Evolutionary conservation across 2,888 invertebrate genomes (phyloP).

Genomic region (Himalopsyche tibetana): DNA sequence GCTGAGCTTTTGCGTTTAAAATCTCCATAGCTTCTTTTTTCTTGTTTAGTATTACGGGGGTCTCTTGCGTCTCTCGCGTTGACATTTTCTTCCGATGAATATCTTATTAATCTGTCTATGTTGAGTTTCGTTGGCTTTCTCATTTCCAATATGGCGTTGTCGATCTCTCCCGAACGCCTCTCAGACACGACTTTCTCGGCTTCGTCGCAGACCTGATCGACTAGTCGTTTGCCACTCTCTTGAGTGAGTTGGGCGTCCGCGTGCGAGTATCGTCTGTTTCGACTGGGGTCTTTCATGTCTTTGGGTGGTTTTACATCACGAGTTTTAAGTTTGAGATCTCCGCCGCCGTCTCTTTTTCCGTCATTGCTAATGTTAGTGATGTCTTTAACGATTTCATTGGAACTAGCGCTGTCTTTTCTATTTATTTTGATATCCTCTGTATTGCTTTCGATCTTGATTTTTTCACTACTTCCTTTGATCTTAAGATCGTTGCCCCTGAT

Average conservation of each 20-base stretch:
- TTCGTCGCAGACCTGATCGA: slow-evolving; percentile 71
- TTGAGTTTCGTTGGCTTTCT: neutral
- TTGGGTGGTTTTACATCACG: neutral
- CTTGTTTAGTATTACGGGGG: slow-evolving; percentile 1
- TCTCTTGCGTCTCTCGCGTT: slow-evolving; percentile 33
- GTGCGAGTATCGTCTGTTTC: slow-evolving; percentile 55
- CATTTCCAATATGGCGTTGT: slow-evolving; percentile 26
- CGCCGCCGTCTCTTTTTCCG: neutral
- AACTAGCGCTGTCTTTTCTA: slow-evolving; percentile 10
- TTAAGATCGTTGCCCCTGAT: slow-evolving; percentile 54
- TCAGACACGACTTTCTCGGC: slow-evolving; percentile 61
- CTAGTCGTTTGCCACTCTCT: slow-evolving; percentile 58
- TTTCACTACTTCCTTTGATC: slow-evolving; percentile 58
- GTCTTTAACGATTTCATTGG: slow-evolving; percentile 12
- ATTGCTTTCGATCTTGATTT: slow-evolving; percentile 64
- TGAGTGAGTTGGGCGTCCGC: slow-evolving; percentile 54
- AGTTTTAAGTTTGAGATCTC: neutral
- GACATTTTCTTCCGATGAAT: slow-evolving; percentile 58
- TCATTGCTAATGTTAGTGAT: neutral
- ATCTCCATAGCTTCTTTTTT: slow-evolving; percentile 39
- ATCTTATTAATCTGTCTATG: slow-evolving; percentile 45
- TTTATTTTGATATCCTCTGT: slow-evolving; percentile 63
- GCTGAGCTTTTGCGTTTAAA: slow-evolving; percentile 54
- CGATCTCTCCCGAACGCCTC: slow-evolving; percentile 38
- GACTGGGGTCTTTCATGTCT: neutral